Evolutionary conservation across 2,888 invertebrate species (phyloP).

Genomic region (Tuta absoluta): DNA sequence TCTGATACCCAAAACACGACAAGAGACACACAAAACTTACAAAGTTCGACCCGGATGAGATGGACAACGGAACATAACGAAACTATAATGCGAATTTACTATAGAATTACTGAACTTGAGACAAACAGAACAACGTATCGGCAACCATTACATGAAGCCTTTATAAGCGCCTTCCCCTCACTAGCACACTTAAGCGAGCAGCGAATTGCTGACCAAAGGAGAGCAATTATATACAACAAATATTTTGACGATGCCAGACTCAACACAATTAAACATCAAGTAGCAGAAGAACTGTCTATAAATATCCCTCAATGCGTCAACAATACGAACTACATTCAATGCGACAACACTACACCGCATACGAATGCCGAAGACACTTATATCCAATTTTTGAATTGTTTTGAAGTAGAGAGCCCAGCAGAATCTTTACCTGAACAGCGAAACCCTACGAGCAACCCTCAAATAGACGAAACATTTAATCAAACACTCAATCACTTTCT

Average conservation of each 20-base stretch:
- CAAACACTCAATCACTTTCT: not conserved
- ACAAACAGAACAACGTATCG: too few relatives aligned
- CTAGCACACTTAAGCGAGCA: too few relatives aligned
- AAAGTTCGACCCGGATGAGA: slow-evolving; percentile 20
- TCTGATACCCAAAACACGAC: too few relatives aligned
- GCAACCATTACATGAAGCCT: too few relatives aligned
- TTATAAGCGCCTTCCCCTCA: too few relatives aligned
- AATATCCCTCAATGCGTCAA: not conserved
- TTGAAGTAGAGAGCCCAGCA: not conserved
- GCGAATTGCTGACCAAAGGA: slow-evolving; percentile 33
- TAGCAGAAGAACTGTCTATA: slow-evolving; percentile 13
- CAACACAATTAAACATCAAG: slow-evolving; percentile 18
- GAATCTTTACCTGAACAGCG: not conserved
- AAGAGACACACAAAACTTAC: not conserved
- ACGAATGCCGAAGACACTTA: not conserved
- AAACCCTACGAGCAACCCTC: not conserved
- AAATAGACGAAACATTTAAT: not conserved
- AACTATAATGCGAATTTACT: slow-evolving; percentile 28
- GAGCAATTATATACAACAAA: slow-evolving; percentile 32
- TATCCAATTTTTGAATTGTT: not conserved
- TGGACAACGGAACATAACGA: slow-evolving; percentile 31
- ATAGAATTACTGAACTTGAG: slow-evolving; percentile 28
- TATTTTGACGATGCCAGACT: slow-evolving; percentile 22
- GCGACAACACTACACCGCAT: not conserved
- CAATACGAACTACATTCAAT: not conserved